Percentiles rank a stretch among this genome's conserved stretches.
Evolutionary conservation across 2,797 vertebrate genomes (phyloP).

Genomic region (Cephalopachus bancanus): DNA sequence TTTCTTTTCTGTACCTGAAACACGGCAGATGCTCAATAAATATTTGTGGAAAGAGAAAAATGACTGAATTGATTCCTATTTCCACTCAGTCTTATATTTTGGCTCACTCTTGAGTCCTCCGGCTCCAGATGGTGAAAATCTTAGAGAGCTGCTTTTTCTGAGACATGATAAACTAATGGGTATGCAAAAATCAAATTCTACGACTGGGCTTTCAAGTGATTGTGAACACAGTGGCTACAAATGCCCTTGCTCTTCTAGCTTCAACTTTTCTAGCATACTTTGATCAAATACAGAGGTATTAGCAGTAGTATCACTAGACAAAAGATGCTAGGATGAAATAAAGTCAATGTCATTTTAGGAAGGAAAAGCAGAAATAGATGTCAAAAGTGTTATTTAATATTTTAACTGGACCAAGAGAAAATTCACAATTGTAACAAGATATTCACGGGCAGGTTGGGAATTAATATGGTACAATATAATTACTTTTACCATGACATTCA

Average conservation of each 20-base stretch:
- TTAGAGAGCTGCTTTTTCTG: neutral
- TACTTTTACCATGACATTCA: neutral
- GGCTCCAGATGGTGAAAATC: neutral
- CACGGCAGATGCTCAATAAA: neutral
- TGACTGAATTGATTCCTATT: neutral
- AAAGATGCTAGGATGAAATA: neutral
- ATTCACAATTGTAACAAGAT: neutral
- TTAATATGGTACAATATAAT: neutral
- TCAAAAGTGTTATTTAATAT: neutral
- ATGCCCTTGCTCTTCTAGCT: neutral
- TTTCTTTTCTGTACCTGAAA: neutral
- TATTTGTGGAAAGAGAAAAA: neutral
- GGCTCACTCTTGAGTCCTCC: too few relatives aligned
- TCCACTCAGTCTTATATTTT: neutral
- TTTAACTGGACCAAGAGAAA: neutral
- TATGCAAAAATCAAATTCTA: neutral
- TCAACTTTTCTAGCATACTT: neutral
- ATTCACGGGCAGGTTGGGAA: neutral
- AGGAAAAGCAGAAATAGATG: neutral
- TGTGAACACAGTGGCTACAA: neutral
- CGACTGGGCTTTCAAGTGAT: neutral
- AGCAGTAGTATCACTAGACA: neutral
- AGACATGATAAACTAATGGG: neutral
- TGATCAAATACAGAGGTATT: neutral
- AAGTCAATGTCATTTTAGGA: neutral